These are phyloP conservation scores for Hesperia comma DNA, from an alignment of 2,888 invertebrate species.

Conservation along the genomic window DNA sequence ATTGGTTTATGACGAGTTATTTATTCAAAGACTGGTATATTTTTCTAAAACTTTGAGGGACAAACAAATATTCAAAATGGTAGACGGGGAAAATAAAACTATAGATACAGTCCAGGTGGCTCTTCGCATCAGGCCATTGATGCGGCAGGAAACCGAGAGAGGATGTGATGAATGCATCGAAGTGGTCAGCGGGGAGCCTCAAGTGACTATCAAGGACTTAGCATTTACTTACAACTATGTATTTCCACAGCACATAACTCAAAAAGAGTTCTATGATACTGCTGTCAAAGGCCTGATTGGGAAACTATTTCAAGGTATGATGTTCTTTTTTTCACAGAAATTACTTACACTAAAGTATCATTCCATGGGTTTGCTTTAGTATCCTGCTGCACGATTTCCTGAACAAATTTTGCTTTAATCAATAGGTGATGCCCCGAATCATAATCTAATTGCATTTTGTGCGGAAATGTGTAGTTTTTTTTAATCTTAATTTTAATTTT, in stretches of 20 bases:
- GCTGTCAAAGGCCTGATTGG: constrained; percentile 88
- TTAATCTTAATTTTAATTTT: too few species aligned
- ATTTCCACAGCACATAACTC: constrained; percentile 87
- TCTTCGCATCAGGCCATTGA: constrained; percentile 91
- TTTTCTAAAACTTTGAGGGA: neutral
- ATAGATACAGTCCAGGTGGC: constrained; percentile 90
- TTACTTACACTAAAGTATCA: too few species aligned
- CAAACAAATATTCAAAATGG: constrained; percentile 59
- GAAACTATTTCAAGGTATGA: constrained; percentile 90
- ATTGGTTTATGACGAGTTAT: constrained; percentile 40
- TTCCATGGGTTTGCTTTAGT: too few species aligned
- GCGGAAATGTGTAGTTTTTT: too few species aligned
- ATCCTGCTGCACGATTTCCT: too few species aligned
- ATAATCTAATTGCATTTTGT: too few species aligned
- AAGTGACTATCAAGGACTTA: constrained; percentile 88
- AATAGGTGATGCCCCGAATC: too few species aligned
- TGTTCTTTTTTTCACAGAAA: too few species aligned
- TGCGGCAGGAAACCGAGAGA: constrained; percentile 87
- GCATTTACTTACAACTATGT: constrained; percentile 94
- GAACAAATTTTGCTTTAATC: too few species aligned
- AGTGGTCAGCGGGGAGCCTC: constrained; percentile 85
- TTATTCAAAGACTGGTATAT: constrained; percentile 15
- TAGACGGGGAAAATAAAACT: constrained; percentile 60
- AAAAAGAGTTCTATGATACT: constrained; percentile 88
- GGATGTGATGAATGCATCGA: constrained; percentile 91